Evolutionary conservation across 2,888 invertebrate genomes (phyloP), one percentile per base, ranked within the genome.

Genomic region (Drosophila nr. fundita): DNA sequence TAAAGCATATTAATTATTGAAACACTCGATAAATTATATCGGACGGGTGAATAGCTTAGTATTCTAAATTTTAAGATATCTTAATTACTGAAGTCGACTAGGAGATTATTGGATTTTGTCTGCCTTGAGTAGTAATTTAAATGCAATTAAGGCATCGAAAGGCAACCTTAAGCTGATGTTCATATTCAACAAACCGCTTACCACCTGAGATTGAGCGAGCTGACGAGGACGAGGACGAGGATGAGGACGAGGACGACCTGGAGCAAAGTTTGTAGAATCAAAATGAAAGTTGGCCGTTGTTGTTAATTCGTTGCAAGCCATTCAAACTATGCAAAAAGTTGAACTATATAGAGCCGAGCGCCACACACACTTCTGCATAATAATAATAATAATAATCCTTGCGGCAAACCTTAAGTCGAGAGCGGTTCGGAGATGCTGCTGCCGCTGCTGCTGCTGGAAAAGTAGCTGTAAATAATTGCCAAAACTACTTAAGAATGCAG

Each of bases 391-490:
- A 89, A 87, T 87, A 87, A 87, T 87, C 89, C 90, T 85, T 87
- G 87, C 75, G 89, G 87, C 85, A 89, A 87, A 55, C 85, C 83
- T 77, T 85, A 68, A 68, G 72, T 64, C 34, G 69, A 29, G 63
- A 45, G 45, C 15, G 65, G 58, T 40, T 42, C 40, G 60, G 54
- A 32, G 61, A 29, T 49, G 68, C 61, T 55, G 34, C 30, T 10
- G 4, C 30, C 4, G 4, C n/a, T n/a, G 49, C 2, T 6, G 52
- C 30, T 36, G 54, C 18, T 29, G 55, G 73, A 70, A 82, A 87
- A 80, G 82, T 85, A 87, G 84, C 88, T 90, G 89, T 85, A 90
- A 90, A 90, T 90, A 90, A 89, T 89, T 89, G 88, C 86, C 83
- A 81, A 86, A 85, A 90, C 91, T 90, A 90, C 90, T 90, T 90